Percentiles rank a stretch among this genome's conserved stretches.
phyloP scores from a whole-genome alignment of 2,797 vertebrate species.

The Centropyge bicolor region DNA sequence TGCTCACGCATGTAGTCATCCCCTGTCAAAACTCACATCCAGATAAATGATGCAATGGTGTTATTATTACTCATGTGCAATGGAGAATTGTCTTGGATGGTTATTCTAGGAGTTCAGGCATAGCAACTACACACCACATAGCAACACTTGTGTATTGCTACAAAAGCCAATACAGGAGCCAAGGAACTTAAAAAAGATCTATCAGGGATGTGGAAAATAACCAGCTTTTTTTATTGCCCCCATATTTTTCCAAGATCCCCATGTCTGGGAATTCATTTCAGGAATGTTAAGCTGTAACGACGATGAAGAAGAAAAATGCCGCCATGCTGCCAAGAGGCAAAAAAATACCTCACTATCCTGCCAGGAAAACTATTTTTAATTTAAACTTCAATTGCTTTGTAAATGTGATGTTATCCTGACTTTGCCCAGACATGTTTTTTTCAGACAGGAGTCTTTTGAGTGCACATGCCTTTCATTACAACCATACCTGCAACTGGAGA shows the following conservation, averaged over 20 bases:
- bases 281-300: slow-evolving; percentile 66
- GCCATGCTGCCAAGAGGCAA: slow-evolving; percentile 29
- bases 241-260: slow-evolving; percentile 52
- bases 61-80: slow-evolving; percentile 34
- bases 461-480: not conserved
- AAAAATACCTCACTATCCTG: slow-evolving; percentile 27
- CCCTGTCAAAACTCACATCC: slow-evolving; percentile 3
- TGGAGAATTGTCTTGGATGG: slow-evolving; percentile 28
- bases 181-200: slow-evolving; percentile 28
- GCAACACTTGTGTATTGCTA: slow-evolving; percentile 58
- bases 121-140: slow-evolving; percentile 71
- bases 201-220: slow-evolving; percentile 46
- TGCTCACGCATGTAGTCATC: not conserved
- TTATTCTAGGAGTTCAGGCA: slow-evolving; percentile 67
- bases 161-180: slow-evolving; percentile 41
- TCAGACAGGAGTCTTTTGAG: not conserved
- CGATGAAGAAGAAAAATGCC: slow-evolving; percentile 35
- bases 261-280: slow-evolving; percentile 62
- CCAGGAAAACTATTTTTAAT: slow-evolving; percentile 25
- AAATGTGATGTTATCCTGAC: not conserved
- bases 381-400: slow-evolving; percentile 4
- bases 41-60: slow-evolving; percentile 37
- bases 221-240: slow-evolving; percentile 28
- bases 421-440: slow-evolving; percentile 23
- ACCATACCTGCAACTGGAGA: not conserved